Conservation (phyloP, 37 sponge, comb jelly and placozoan species). For the Geodia barretti region DNA sequence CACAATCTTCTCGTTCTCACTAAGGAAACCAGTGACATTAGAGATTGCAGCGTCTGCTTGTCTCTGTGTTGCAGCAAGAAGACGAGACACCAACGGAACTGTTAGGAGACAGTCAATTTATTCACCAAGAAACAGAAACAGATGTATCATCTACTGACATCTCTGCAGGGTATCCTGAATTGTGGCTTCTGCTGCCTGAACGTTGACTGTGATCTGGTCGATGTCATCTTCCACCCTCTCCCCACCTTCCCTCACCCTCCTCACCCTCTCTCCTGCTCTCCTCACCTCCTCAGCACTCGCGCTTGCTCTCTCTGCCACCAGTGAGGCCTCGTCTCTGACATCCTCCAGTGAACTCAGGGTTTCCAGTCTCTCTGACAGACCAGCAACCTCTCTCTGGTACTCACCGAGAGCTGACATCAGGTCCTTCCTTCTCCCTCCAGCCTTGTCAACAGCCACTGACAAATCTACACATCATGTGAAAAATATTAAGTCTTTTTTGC, state of each 20-base stretch:
- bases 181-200: conserved; percentile 2
- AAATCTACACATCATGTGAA: background rate
- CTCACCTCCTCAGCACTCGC: conserved; percentile 4
- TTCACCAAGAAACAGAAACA: background rate
- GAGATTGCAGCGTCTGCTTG: background rate
- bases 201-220: background rate
- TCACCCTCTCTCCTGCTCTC: conserved; percentile 2
- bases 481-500: no score
- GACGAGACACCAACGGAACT: background rate
- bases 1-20: conserved; percentile 26
- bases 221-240: conserved; percentile 2
- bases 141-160: background rate
- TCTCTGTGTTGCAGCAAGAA: conserved; percentile 11
- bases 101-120: background rate
- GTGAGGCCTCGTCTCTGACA: background rate
- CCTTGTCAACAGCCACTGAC: background rate
- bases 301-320: background rate
- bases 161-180: background rate
- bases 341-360: background rate
- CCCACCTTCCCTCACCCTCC: background rate
- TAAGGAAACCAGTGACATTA: conserved; percentile 17
- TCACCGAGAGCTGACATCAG: background rate
- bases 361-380: no score
- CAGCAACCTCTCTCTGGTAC: background rate
- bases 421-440: background rate